phyloP scores from a whole-genome alignment of 1,140 invertebrate genomes.

The Nasonia giraulti region DNA sequence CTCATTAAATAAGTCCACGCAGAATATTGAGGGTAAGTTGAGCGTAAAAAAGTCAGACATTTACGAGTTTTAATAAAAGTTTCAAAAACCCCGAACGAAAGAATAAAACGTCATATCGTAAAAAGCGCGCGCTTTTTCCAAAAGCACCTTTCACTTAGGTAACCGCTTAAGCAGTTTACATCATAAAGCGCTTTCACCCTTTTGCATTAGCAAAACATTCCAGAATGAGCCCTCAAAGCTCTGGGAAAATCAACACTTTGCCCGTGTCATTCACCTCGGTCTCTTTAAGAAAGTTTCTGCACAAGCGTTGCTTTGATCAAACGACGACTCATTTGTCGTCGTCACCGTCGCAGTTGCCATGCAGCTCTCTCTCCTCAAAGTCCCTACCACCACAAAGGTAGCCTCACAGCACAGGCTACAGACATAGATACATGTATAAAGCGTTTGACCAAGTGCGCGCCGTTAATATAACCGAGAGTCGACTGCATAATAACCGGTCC shows the following conservation, averaged over 20 bases:
- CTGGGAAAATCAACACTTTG: background rate
- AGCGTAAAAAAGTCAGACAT: background rate
- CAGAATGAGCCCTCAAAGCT: background rate
- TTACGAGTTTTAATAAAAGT: background rate
- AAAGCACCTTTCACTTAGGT: background rate
- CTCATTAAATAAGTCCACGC: background rate
- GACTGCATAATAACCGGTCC: background rate
- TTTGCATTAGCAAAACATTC: background rate
- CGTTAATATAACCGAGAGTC: background rate
- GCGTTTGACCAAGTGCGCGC: background rate
- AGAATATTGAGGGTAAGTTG: background rate
- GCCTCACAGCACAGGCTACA: background rate
- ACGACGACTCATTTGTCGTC: background rate
- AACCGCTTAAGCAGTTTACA: background rate
- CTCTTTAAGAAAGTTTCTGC: background rate
- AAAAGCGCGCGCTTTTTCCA: too few species aligned
- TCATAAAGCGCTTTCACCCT: background rate
- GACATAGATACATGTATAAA: background rate
- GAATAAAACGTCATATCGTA: background rate
- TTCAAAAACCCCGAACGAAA: background rate
- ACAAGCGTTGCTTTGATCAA: background rate
- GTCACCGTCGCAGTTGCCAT: background rate
- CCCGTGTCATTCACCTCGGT: background rate
- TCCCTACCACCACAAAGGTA: background rate
- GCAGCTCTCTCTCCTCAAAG: background rate